Conservation (phyloP, 2,888 invertebrate genomes). For the Argynnis bischoffii region DNA sequence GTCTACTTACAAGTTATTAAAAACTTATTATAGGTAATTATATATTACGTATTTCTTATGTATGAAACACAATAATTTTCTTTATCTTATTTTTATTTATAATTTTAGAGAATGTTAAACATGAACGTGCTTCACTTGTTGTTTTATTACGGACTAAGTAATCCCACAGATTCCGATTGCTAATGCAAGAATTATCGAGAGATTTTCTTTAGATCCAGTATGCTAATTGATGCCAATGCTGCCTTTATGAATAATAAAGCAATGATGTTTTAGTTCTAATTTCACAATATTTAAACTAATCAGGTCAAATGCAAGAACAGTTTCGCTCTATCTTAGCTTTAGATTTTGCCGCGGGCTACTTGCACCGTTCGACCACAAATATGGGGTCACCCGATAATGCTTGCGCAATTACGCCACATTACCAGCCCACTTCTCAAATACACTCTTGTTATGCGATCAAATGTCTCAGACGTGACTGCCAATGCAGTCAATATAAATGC, state of each 20-base stretch:
- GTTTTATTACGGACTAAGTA: too few species aligned
- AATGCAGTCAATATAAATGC: slow-evolving; percentile 61
- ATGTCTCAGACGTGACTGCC: slow-evolving; percentile 76
- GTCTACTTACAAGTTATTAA: too few species aligned
- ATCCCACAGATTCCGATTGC: too few species aligned
- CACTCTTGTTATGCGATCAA: slow-evolving; percentile 71
- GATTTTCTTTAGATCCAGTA: too few species aligned
- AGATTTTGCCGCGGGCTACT: slow-evolving; percentile 36
- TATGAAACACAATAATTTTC: too few species aligned
- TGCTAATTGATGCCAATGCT: not conserved
- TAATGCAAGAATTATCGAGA: too few species aligned
- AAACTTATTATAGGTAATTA: too few species aligned
- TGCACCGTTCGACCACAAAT: slow-evolving; percentile 63
- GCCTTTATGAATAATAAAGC: not conserved
- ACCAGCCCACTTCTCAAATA: slow-evolving; percentile 59
- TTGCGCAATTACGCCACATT: slow-evolving; percentile 75
- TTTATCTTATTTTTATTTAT: too few species aligned
- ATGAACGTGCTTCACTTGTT: too few species aligned
- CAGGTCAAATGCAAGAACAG: slow-evolving; percentile 24
- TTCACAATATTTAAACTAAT: slow-evolving; percentile 28
- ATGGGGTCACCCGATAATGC: slow-evolving; percentile 79
- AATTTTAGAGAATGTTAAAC: too few species aligned
- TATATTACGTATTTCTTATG: too few species aligned
- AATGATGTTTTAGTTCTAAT: not conserved
- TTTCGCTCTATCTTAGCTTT: slow-evolving; percentile 22